Base-by-base conservation (phyloP, 2,113 vertebrate genomes). In the Symphodus melops region DNA sequence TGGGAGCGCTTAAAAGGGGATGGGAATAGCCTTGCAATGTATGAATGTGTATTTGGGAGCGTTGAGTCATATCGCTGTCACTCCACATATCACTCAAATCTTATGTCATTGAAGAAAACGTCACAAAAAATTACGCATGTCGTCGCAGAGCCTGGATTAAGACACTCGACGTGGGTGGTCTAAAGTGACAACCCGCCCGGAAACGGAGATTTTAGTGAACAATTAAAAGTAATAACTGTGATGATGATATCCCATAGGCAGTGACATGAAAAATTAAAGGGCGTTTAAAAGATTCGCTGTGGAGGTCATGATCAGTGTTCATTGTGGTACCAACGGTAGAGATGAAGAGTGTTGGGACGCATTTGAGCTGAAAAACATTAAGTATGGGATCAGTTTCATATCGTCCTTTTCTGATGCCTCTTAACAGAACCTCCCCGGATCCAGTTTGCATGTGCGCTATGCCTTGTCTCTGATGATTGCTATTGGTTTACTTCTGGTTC, bases 91-190 rank as follows among this genome's bases (percentile, higher is more conserved):
- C 87, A 68, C 75, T 86, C 80, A 76, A 19, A 62, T 13, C 64
- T 70, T 11, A 59, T 82, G 72, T 72, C 54, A 73, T 74, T 75
- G 58, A 71, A 81, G 74, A 53, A 78, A 79, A 65, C 59, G 67
- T 85, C 44, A 41, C 39, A 57, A 63, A 68, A 71, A 55, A 82
- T 80, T 83, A 89, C 83, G 51, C 65, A 79, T 67, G 64, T 76
- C 65, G 71, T 56, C 64, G 53, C 42, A 66, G 53, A 59, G 60
- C 41, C 57, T 62, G 54, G 71, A 84, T 77, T 49, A 58, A 84
- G 75, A 74, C 63, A 5, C 72, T 3, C 42, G 3, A 55, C 36
- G 81, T 89, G 93, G 91, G 92, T 93, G 92, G 93, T 93, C 93
- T 53, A 11, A 56, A 66, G 69, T 83, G 87, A 88, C 85, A 89